Evolutionary conservation across 2,888 invertebrate species (phyloP).

Genomic region (Sepioteuthis lessoniana): DNA sequence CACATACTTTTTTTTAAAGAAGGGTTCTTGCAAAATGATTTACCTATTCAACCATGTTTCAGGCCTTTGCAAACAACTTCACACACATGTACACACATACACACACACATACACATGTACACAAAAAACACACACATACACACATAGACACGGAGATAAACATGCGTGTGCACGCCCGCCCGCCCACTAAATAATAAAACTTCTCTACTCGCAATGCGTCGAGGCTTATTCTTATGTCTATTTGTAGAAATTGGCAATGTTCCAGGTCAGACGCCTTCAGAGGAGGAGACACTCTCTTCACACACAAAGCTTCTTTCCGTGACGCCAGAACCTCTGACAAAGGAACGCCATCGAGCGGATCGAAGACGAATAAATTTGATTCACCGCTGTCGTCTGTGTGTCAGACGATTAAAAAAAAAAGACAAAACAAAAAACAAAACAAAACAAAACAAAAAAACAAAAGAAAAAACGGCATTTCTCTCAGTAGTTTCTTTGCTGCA

Average conservation of each 20-base stretch:
- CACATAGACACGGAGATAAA: not conserved
- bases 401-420: no score
- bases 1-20: no score
- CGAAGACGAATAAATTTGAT: not conserved
- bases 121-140: no score
- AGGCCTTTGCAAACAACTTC: no score
- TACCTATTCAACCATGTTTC: no score
- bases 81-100: no score
- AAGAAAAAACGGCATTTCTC: no score
- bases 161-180: not conserved
- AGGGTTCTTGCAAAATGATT: no score
- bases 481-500: no score
- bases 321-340: not conserved
- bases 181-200: not conserved
- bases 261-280: not conserved
- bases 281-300: not conserved
- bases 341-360: not conserved
- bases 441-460: no score
- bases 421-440: no score
- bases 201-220: not conserved
- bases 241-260: conserved; percentile 1
- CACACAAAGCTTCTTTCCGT: not conserved
- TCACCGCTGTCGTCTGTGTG: not conserved
- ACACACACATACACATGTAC: no score
- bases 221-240: not conserved